phyloP scores from a whole-genome alignment of 2,113 vertebrate species.

The Canis aureus region DNA sequence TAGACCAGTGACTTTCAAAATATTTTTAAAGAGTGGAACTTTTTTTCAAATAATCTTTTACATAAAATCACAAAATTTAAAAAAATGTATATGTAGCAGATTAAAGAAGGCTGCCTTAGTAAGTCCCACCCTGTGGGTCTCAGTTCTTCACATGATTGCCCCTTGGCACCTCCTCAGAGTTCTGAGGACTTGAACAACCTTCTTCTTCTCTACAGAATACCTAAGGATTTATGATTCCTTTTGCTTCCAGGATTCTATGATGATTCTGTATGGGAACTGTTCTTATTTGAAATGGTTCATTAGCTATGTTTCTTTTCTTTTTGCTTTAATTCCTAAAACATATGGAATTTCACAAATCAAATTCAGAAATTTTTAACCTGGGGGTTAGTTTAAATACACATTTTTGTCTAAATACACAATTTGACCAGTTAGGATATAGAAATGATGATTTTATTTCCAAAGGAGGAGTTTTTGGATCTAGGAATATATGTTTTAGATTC shows the following conservation, averaged over 20 bases:
- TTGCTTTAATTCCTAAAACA: constrained; percentile 50
- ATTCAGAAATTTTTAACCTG: constrained; percentile 36
- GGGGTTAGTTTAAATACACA: constrained; percentile 8
- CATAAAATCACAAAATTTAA: neutral
- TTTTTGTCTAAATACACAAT: constrained; percentile 41
- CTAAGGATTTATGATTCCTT: constrained; percentile 43
- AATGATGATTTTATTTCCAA: constrained; percentile 4
- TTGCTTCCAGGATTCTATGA: constrained; percentile 37
- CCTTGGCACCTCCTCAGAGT: constrained; percentile 30
- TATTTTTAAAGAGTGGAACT: neutral
- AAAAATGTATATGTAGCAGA: neutral
- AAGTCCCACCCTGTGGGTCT: neutral
- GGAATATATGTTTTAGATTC: constrained; percentile 57
- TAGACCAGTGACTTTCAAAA: neutral
- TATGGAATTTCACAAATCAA: constrained; percentile 23
- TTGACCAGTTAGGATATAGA: neutral
- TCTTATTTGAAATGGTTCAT: constrained; percentile 55
- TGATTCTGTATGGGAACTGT: constrained; percentile 19
- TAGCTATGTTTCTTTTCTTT: constrained; percentile 43
- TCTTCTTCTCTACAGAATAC: neutral
- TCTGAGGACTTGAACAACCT: neutral
- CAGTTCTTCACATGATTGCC: neutral
- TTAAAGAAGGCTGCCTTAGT: neutral
- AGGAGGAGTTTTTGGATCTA: constrained; percentile 21
- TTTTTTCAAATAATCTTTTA: neutral